Evolutionary conservation across 92 coral and sea anemone species (phyloP).

Genomic region (Hydrozoanthus gracilis): DNA sequence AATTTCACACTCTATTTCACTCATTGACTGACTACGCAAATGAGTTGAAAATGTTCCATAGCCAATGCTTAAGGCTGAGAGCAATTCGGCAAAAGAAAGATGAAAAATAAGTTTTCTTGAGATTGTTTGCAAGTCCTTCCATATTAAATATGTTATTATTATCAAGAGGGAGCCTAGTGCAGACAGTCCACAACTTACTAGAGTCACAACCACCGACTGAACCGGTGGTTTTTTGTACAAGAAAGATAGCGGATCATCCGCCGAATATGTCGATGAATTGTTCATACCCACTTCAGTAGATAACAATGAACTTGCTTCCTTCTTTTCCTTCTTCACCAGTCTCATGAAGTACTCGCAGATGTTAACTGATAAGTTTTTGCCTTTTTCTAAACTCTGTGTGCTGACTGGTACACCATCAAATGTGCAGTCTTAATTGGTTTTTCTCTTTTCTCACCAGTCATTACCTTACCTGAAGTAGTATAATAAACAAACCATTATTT

Average conservation of each 20-base stretch:
- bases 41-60: conserved; percentile 17
- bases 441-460: no score
- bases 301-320: background rate
- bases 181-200: conserved; percentile 25
- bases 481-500: no score
- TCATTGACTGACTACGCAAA: background rate
- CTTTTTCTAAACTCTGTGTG: no score
- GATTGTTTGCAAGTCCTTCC: conserved; percentile 26
- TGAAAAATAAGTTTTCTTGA: conserved; percentile 20
- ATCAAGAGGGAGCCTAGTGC: background rate
- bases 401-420: no score
- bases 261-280: conserved; percentile 1
- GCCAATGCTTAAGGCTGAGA: conserved; percentile 21
- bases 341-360: no score
- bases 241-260: background rate
- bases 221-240: conserved; percentile 9
- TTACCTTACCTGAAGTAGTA: no score
- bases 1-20: conserved; percentile 1
- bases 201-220: background rate
- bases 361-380: no score
- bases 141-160: conserved; percentile 5
- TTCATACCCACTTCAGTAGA: background rate
- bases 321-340: no score
- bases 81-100: conserved; percentile 20
- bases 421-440: no score